These are phyloP conservation scores for Anthoscopus minutus DNA, from an alignment of 2,113 vertebrate species.

Conservation along the genomic window DNA sequence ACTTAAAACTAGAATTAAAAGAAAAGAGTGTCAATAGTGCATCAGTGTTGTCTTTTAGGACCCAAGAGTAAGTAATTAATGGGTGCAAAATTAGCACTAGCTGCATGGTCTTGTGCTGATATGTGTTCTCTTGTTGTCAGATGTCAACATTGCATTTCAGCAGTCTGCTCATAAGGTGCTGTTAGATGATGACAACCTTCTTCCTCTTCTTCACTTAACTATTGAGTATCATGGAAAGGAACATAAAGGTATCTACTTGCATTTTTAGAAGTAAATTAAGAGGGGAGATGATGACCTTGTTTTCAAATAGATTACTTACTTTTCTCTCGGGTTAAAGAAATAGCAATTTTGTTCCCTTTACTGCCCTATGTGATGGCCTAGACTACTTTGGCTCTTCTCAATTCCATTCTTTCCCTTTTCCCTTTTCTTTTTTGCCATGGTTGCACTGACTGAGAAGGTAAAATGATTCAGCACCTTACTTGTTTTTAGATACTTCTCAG, in stretches of 20 bases:
- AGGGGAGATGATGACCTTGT: background rate
- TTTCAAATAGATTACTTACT: background rate
- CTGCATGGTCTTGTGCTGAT: background rate
- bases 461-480: background rate
- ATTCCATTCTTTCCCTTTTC: background rate
- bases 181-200: conserved; percentile 93
- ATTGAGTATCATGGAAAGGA: conserved; percentile 94
- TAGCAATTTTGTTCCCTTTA: background rate
- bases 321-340: background rate
- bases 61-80: background rate
- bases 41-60: background rate
- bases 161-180: conserved; percentile 95
- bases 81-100: background rate
- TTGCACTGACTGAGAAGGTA: background rate
- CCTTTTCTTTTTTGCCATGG: background rate
- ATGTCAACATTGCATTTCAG: conserved; percentile 96
- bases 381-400: background rate
- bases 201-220: conserved; percentile 91
- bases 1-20: background rate
- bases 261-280: background rate
- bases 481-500: conserved; percentile 76
- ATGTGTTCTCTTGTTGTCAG: conserved; percentile 56
- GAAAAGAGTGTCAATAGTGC: background rate
- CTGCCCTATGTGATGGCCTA: background rate
- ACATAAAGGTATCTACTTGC: conserved; percentile 80